phyloP scores from a whole-genome alignment of 2,113 vertebrate genomes.

The Dendrocopos noguchii region DNA sequence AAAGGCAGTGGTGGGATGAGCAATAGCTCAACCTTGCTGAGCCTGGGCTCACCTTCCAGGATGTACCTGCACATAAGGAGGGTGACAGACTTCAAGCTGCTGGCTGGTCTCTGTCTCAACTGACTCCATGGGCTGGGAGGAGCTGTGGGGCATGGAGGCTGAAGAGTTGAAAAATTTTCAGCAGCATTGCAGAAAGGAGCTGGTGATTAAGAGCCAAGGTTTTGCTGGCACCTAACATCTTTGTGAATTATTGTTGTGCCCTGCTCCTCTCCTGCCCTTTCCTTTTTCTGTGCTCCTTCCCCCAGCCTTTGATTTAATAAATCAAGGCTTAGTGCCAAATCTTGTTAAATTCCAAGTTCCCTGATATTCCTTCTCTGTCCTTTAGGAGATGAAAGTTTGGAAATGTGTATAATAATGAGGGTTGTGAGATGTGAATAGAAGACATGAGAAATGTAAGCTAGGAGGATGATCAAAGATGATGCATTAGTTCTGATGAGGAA shows the following conservation, averaged over 20 bases:
- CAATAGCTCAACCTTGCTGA: neutral
- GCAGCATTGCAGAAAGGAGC: neutral
- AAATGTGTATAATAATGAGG: conserved; percentile 51
- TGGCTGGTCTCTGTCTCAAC: neutral
- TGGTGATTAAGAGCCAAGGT: neutral
- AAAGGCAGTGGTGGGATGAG: neutral
- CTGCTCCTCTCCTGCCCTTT: conserved; percentile 20
- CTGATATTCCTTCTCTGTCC: conserved; percentile 12
- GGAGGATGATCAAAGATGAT: conserved; percentile 48
- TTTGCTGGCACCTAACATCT: neutral
- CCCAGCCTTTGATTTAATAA: conserved; percentile 48
- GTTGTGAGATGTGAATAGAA: conserved; percentile 10
- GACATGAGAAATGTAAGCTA: conserved; percentile 48
- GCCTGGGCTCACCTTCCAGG: neutral
- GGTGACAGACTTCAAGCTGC: neutral
- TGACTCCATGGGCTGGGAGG: accelerated
- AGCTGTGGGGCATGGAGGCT: neutral
- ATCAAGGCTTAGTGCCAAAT: conserved; percentile 56
- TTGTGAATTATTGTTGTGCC: neutral
- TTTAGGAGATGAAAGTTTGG: conserved; percentile 52
- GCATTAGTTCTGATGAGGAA: conserved; percentile 7
- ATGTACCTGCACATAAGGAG: accelerated
- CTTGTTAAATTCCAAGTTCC: conserved; percentile 41
- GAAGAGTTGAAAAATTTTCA: neutral
- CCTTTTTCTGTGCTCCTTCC: neutral